These are phyloP conservation scores for Anneissia japonica DNA, from an alignment of 35 echinoderm and acorn worm species.

Conservation along the genomic window DNA sequence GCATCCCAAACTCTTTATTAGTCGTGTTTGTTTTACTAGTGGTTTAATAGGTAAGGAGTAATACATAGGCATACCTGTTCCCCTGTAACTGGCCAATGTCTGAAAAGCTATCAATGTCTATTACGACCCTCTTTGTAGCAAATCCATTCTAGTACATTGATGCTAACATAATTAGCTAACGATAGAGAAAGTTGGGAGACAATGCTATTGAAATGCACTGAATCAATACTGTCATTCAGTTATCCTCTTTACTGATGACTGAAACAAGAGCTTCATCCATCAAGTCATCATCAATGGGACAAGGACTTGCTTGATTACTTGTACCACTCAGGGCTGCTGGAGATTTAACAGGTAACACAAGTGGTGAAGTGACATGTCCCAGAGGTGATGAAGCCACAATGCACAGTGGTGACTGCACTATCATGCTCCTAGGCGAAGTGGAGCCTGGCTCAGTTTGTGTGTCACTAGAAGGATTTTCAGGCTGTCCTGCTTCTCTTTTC, in stretches of 20 bases:
- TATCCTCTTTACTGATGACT: neutral
- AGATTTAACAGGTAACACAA: constrained; percentile 6
- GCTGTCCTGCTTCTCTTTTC: neutral
- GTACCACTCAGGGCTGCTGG: constrained; percentile 36
- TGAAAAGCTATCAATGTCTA: no score
- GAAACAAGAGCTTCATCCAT: constrained; percentile 87
- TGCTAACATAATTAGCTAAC: no score
- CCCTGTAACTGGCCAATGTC: no score
- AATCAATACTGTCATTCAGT: neutral
- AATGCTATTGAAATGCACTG: no score
- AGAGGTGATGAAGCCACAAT: constrained; percentile 50
- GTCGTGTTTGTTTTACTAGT: no score
- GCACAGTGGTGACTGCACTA: constrained; percentile 53
- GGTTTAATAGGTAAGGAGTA: no score
- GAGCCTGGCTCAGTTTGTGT: constrained; percentile 8
- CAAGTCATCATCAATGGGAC: constrained; percentile 87
- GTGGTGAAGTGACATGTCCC: neutral
- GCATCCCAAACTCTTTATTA: no score
- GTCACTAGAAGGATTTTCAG: neutral
- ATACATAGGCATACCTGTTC: no score
- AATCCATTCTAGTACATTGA: no score
- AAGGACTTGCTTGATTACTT: constrained; percentile 62
- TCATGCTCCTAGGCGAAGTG: neutral
- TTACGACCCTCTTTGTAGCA: no score
- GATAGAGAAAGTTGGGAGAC: no score